phyloP scores from a whole-genome alignment of 2,797 vertebrate genomes.

The Rachycentron canadum region DNA sequence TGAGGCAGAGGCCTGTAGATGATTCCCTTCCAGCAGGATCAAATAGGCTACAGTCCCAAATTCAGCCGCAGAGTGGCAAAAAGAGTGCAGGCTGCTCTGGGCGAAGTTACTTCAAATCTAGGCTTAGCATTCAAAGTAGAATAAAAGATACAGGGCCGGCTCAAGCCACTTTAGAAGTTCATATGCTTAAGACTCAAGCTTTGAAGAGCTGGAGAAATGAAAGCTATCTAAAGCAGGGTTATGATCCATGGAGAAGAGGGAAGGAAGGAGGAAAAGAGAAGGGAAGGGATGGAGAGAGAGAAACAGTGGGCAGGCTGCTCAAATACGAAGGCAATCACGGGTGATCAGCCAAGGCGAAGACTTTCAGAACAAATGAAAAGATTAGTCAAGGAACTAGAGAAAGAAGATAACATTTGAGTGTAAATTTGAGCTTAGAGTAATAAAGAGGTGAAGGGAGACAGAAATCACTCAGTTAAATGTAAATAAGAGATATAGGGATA shows the following conservation, averaged over 20 bases:
- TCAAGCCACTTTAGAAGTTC: slow-evolving; percentile 76
- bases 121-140: slow-evolving; percentile 75
- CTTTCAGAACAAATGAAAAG: slow-evolving; percentile 63
- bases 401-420: slow-evolving; percentile 17
- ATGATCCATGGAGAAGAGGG: slow-evolving; percentile 64
- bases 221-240: slow-evolving; percentile 79
- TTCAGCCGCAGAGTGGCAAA: slow-evolving; percentile 36
- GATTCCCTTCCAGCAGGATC: slow-evolving; percentile 34
- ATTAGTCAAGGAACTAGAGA: slow-evolving; percentile 54
- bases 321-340: slow-evolving; percentile 46
- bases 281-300: slow-evolving; percentile 36
- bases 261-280: slow-evolving; percentile 44
- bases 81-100: slow-evolving; percentile 42
- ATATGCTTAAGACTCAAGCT: slow-evolving; percentile 76
- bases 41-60: slow-evolving; percentile 42
- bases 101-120: slow-evolving; percentile 69
- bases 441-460: slow-evolving; percentile 20
- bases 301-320: slow-evolving; percentile 40
- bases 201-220: slow-evolving; percentile 73
- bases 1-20: slow-evolving; percentile 34
- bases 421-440: slow-evolving; percentile 35
- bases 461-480: slow-evolving; percentile 38
- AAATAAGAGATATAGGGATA: slow-evolving; percentile 53
- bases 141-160: slow-evolving; percentile 61
- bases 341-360: slow-evolving; percentile 53